Evolutionary conservation across 2,113 vertebrate species (phyloP).

Genomic region (Manacus vitellinus): DNA sequence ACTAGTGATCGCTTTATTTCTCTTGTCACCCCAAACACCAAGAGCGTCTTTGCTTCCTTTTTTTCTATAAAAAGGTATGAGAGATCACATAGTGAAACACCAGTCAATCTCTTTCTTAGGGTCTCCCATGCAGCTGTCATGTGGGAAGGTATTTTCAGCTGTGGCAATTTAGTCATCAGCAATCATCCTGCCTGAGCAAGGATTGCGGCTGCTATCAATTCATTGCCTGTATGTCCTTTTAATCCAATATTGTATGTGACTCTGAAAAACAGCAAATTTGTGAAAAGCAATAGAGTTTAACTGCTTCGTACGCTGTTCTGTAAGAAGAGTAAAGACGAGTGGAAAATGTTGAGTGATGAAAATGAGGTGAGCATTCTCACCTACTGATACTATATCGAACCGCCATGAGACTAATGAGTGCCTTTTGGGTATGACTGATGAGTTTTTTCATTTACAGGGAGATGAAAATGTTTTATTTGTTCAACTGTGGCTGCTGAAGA

Average conservation of each 20-base stretch:
- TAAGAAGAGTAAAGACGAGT: neutral
- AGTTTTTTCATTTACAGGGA: neutral
- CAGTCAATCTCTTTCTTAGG: neutral
- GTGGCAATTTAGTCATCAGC: neutral
- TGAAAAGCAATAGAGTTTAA: neutral
- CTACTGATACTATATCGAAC: neutral
- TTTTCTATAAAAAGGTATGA: neutral
- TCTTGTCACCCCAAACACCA: neutral
- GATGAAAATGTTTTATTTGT: neutral
- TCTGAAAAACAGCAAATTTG: neutral
- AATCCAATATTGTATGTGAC: neutral
- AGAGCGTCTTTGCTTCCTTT: neutral
- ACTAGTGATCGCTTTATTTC: neutral
- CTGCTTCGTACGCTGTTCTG: neutral
- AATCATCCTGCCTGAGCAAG: neutral
- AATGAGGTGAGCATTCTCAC: neutral
- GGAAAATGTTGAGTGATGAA: neutral
- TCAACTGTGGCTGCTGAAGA: neutral
- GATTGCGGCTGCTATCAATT: neutral
- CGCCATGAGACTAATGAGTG: neutral
- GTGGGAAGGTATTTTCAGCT: neutral
- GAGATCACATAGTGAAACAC: neutral
- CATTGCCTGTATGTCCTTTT: neutral
- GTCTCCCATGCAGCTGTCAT: neutral
- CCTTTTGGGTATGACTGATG: neutral